A percentile compares a stretch with the other conserved stretches of the same genome.
Evolutionary conservation across 2,888 invertebrate genomes (phyloP).

Genomic region (Doris montereyensis): DNA sequence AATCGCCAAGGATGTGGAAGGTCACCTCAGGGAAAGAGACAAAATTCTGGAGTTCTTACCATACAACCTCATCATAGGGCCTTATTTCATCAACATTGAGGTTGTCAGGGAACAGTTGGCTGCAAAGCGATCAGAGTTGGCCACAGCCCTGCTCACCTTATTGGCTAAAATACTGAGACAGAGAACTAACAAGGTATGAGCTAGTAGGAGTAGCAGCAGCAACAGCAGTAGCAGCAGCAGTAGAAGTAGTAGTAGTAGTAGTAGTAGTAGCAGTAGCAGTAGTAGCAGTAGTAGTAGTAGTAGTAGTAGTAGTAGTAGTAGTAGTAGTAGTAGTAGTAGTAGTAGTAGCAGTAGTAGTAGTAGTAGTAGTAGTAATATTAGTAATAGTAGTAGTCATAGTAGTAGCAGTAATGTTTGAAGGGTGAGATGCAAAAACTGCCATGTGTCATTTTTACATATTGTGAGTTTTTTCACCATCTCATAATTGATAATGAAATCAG

Average conservation of each 20-base stretch:
- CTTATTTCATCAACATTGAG: constrained; percentile 82
- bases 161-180: constrained; percentile 81
- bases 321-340: background rate
- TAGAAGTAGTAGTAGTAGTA: background rate
- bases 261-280: background rate
- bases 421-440: no score
- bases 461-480: no score
- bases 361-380: background rate
- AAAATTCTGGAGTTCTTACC: constrained; percentile 82
- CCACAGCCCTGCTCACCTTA: constrained; percentile 80
- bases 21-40: constrained; percentile 79
- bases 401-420: background rate
- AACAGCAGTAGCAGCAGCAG: background rate
- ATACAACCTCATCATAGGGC: constrained; percentile 82
- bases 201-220: background rate
- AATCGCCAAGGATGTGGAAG: constrained; percentile 82
- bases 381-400: background rate
- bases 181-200: constrained; percentile 78
- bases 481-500: no score
- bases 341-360: background rate
- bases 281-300: background rate
- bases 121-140: constrained; percentile 82
- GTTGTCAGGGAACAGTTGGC: constrained; percentile 80
- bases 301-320: background rate
- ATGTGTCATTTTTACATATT: no score